Conservation (phyloP, 1,140 invertebrate species). For the Druon quercuslanigerum region DNA sequence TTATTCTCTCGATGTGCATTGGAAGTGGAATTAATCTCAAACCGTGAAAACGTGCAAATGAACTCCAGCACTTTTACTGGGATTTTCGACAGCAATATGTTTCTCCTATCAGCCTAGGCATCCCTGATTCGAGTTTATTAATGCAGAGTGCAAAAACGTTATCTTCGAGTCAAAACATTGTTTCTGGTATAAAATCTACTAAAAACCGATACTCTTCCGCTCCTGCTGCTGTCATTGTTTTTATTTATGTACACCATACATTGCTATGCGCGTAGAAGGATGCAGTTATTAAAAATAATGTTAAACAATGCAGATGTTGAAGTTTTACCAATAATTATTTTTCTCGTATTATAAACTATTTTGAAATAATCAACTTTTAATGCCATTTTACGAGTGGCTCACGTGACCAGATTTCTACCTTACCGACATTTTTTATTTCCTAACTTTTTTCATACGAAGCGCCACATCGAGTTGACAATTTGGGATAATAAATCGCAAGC, state of each 20-base stretch:
- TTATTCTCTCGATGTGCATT: conserved; percentile 25
- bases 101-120: conserved; percentile 12
- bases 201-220: background rate
- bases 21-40: conserved; percentile 20
- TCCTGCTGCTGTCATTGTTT: conserved; percentile 12
- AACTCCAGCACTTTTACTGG: conserved; percentile 20
- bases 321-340: no score
- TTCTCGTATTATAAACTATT: no score
- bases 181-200: conserved; percentile 39
- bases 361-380: no score
- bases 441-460: no score
- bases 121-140: conserved; percentile 47
- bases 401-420: no score
- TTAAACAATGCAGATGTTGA: no score
- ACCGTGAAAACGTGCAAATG: conserved; percentile 23
- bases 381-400: no score
- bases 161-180: conserved; percentile 59
- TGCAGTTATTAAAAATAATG: no score
- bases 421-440: no score
- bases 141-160: conserved; percentile 51
- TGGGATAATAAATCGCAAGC: no score
- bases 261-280: background rate
- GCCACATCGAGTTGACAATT: no score
- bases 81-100: conserved; percentile 19
- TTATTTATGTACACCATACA: background rate